These are phyloP conservation scores for Stigmatopora argus DNA, from an alignment of 2,113 vertebrate genomes.

Conservation along the genomic window DNA sequence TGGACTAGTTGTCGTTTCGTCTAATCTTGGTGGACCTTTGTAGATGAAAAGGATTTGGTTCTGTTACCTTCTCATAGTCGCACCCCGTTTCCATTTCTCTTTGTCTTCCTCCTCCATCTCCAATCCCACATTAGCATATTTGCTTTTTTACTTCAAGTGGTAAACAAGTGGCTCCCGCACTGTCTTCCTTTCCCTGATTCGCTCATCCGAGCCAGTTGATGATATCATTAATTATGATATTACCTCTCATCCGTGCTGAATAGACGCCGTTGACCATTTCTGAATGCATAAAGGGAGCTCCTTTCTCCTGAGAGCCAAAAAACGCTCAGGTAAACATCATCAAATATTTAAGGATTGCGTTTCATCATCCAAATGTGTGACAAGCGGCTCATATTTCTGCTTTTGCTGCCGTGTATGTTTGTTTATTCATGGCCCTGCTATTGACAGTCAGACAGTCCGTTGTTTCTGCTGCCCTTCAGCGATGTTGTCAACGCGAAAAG, in stretches of 20 bases:
- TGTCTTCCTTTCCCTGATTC: not conserved
- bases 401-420: too few relatives aligned
- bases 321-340: conserved; percentile 1
- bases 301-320: conserved; percentile 11
- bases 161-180: conserved; percentile 11
- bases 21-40: too few relatives aligned
- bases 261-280: conserved; percentile 28
- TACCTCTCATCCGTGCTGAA: conserved; percentile 30
- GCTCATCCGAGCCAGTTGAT: conserved; percentile 10
- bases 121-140: conserved; percentile 8
- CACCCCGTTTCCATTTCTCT: not conserved
- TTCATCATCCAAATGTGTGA: too few relatives aligned
- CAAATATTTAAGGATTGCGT: not conserved
- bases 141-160: conserved; percentile 29
- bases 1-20: too few relatives aligned
- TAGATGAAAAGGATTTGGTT: too few relatives aligned
- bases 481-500: too few relatives aligned
- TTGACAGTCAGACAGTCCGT: not conserved
- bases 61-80: too few relatives aligned
- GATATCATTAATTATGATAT: conserved; percentile 7
- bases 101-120: not conserved
- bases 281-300: conserved; percentile 1
- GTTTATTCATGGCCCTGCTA: too few relatives aligned
- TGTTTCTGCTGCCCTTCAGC: not conserved
- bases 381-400: too few relatives aligned